A percentile compares a stretch with the other conserved stretches of the same genome.
Evolutionary conservation across 1,140 invertebrate genomes (phyloP).

Genomic region (Drosophila albomicans): DNA sequence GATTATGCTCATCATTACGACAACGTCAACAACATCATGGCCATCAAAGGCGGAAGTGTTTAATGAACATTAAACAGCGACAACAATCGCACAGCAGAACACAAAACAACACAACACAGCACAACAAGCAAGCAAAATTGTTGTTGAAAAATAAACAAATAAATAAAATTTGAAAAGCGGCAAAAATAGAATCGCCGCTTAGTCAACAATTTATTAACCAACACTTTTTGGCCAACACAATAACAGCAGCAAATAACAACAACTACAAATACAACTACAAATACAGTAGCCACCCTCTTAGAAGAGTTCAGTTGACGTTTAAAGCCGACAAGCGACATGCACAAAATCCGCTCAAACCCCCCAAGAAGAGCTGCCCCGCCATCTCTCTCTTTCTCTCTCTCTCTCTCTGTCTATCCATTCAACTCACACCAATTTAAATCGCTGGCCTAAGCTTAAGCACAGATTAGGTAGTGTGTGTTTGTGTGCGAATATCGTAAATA

Average conservation of each 20-base stretch:
- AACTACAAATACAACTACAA: slow-evolving; percentile 38
- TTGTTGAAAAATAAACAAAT: slow-evolving; percentile 45
- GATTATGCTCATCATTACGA: not conserved
- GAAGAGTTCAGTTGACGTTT: slow-evolving; percentile 55
- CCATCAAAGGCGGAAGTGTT: slow-evolving; percentile 68
- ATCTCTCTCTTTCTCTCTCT: not conserved
- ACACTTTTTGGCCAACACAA: slow-evolving; percentile 43
- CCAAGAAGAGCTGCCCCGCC: slow-evolving; percentile 9
- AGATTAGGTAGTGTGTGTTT: slow-evolving; percentile 40
- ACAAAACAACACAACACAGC: too few relatives aligned
- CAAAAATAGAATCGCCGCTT: slow-evolving; percentile 52
- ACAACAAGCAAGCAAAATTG: slow-evolving; percentile 31
- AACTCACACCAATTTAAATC: slow-evolving; percentile 34
- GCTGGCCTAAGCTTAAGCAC: slow-evolving; percentile 49
- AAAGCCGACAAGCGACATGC: slow-evolving; percentile 76
- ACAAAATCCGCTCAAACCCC: slow-evolving; percentile 68
- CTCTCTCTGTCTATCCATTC: not conserved
- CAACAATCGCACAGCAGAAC: slow-evolving; percentile 36
- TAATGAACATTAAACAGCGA: slow-evolving; percentile 67
- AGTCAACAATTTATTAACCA: slow-evolving; percentile 74
- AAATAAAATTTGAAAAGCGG: slow-evolving; percentile 33
- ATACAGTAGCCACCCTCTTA: slow-evolving; percentile 41
- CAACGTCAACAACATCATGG: slow-evolving; percentile 21
- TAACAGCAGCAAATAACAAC: slow-evolving; percentile 22
- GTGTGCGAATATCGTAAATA: slow-evolving; percentile 41